Conservation (phyloP, 2,888 invertebrate species). For the Strigamia transsilvanica region DNA sequence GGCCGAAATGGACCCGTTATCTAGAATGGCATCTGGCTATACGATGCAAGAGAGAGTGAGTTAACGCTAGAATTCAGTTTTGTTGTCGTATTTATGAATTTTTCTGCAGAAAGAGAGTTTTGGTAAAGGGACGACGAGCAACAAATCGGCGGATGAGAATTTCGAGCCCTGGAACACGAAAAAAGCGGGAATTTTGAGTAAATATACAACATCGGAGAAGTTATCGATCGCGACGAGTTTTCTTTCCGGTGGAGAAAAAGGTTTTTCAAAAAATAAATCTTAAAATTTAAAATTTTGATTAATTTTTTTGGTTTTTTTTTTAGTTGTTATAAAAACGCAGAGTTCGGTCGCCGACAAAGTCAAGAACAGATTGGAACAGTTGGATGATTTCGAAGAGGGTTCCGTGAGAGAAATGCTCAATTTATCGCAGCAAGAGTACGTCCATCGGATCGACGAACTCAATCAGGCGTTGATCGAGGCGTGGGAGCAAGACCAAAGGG, state of each 20-base stretch:
- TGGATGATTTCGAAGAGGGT: constrained; percentile 93
- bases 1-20: constrained; percentile 71
- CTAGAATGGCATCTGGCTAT: constrained; percentile 59
- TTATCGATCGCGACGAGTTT: constrained; percentile 90
- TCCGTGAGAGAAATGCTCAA: constrained; percentile 86
- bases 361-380: constrained; percentile 86
- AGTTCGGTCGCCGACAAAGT: constrained; percentile 85
- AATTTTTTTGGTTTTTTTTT: constrained; percentile 54
- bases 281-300: not conserved
- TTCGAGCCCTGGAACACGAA: constrained; percentile 81
- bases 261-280: constrained; percentile 64
- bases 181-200: constrained; percentile 80
- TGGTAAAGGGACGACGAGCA: constrained; percentile 46
- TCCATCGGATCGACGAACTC: constrained; percentile 85
- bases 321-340: constrained; percentile 82
- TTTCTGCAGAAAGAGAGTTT: constrained; percentile 54
- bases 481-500: constrained; percentile 94
- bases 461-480: constrained; percentile 88
- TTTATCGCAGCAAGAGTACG: constrained; percentile 91
- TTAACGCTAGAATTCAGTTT: not conserved
- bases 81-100: not conserved
- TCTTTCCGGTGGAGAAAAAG: constrained; percentile 81
- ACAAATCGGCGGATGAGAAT: constrained; percentile 63
- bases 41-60: constrained; percentile 57
- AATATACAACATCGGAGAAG: constrained; percentile 93